phyloP scores from a whole-genome alignment of 2,113 vertebrate species.

The Limanda limanda region DNA sequence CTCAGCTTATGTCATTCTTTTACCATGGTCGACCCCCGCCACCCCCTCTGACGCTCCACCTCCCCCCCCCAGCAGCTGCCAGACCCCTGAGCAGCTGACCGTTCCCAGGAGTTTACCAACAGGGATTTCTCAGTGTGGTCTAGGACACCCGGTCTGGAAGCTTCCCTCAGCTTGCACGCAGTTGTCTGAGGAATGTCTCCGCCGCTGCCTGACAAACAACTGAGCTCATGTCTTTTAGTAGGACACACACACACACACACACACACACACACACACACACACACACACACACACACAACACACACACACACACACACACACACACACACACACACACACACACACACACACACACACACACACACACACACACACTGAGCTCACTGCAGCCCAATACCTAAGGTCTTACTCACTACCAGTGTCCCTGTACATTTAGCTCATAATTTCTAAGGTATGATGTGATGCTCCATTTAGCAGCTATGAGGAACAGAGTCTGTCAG shows the following conservation, averaged over 20 bases:
- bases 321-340: constrained; percentile 37
- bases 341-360: constrained; percentile 34
- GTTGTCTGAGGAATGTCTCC: constrained; percentile 68
- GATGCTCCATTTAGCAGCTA: constrained; percentile 52
- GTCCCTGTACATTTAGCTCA: constrained; percentile 55
- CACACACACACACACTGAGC: constrained; percentile 43
- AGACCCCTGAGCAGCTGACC: constrained; percentile 53
- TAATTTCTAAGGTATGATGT: constrained; percentile 67
- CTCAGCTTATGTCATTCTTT: background rate
- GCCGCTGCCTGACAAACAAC: constrained; percentile 63
- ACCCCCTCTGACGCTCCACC: background rate
- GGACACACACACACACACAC: constrained; percentile 37
- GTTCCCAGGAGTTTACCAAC: constrained; percentile 31
- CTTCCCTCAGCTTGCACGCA: constrained; percentile 60
- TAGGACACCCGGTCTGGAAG: constrained; percentile 70
- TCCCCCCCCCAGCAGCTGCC: constrained; percentile 41
- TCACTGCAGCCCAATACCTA: constrained; percentile 43
- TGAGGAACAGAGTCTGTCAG: constrained; percentile 56
- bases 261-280: constrained; percentile 31
- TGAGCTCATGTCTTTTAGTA: constrained; percentile 56
- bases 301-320: constrained; percentile 29
- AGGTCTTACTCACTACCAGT: constrained; percentile 55
- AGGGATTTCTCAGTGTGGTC: constrained; percentile 47
- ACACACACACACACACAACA: too few relatives aligned
- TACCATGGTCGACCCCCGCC: background rate